Evolutionary conservation across 1,140 invertebrate genomes (phyloP).

Genomic region (Magallana angulata): DNA sequence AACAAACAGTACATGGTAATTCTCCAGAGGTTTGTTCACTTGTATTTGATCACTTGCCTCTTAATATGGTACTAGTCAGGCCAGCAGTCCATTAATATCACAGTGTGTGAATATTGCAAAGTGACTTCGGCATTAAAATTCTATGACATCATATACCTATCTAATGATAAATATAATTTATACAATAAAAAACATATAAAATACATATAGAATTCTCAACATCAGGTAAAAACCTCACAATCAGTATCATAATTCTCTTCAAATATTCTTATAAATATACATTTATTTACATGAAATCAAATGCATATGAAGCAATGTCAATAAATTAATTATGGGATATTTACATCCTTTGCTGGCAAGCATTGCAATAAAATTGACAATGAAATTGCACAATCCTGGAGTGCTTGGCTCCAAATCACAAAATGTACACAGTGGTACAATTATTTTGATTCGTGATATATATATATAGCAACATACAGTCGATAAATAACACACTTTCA

Average conservation of each 20-base stretch:
- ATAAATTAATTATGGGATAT: constrained; percentile 37
- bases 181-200: constrained; percentile 30
- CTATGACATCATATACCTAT: neutral
- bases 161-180: constrained; percentile 31
- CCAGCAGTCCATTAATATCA: constrained; percentile 26
- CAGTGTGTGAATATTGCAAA: constrained; percentile 22
- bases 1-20: neutral
- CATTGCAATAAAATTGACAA: constrained; percentile 36
- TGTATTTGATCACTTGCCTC: neutral
- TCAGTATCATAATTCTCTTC: constrained; percentile 8
- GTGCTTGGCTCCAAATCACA: neutral
- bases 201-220: constrained; percentile 18
- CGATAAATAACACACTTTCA: constrained; percentile 29
- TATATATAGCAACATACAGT: constrained; percentile 25
- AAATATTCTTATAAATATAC: neutral
- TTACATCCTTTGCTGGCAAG: constrained; percentile 35
- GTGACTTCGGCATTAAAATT: constrained; percentile 13
- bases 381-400: constrained; percentile 35
- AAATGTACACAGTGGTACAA: neutral
- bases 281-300: constrained; percentile 9
- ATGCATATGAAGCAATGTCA: constrained; percentile 28
- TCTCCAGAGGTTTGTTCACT: neutral
- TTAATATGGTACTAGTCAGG: neutral
- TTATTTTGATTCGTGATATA: constrained; percentile 25
- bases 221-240: constrained; percentile 13